Percentiles rank a stretch among this genome's conserved stretches.
These are phyloP conservation scores for Cranoglanis bouderius DNA, from an alignment of 2,113 vertebrate species.

Conservation along the genomic window DNA sequence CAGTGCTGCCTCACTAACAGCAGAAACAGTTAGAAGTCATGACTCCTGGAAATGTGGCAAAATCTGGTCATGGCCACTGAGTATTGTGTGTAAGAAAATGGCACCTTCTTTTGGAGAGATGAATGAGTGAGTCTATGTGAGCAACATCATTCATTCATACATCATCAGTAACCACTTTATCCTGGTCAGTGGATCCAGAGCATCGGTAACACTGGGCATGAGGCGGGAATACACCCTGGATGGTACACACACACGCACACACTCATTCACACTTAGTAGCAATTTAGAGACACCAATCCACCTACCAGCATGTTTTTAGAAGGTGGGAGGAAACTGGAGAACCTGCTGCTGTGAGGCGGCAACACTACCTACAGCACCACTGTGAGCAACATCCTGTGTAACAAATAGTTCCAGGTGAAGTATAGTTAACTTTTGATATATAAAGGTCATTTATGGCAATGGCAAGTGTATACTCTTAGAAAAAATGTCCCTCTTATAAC, in stretches of 20 bases:
- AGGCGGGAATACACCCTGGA: neutral
- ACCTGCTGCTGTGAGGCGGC: neutral
- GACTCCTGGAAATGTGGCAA: neutral
- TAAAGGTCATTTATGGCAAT: neutral
- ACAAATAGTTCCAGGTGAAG: neutral
- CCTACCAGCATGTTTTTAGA: neutral
- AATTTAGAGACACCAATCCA: neutral
- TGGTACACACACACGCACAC: neutral
- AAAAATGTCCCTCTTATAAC: neutral
- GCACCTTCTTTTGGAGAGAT: neutral
- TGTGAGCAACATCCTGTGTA: neutral
- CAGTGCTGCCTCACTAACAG: conserved; percentile 1
- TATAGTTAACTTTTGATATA: neutral
- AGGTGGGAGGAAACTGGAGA: neutral
- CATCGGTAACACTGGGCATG: neutral
- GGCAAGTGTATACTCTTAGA: neutral
- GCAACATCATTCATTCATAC: neutral
- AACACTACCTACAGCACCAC: neutral
- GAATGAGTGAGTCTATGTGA: neutral
- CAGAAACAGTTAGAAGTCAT: neutral
- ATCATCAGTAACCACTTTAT: neutral
- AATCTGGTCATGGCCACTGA: neutral
- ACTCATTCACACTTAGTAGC: neutral
- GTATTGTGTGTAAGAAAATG: neutral
- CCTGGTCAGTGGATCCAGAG: neutral